phyloP scores from a whole-genome alignment of 1,140 invertebrate genomes.

The Cyclargus thomasi region DNA sequence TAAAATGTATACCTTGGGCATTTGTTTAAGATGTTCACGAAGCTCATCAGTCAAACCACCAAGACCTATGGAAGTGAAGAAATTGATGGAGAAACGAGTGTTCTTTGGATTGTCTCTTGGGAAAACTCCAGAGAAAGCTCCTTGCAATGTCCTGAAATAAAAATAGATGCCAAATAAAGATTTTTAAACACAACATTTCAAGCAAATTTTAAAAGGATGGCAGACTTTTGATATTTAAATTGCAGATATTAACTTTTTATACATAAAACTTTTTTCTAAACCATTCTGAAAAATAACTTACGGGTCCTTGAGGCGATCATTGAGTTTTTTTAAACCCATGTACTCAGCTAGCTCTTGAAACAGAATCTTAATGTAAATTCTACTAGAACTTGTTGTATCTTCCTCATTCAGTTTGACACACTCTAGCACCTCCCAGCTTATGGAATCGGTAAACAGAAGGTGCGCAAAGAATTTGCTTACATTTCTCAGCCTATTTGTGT shows the following conservation, averaged over 20 bases:
- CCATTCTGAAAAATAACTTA: slow-evolving; percentile 41
- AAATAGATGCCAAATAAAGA: background rate
- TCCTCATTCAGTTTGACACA: slow-evolving; percentile 96
- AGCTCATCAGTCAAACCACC: slow-evolving; percentile 97
- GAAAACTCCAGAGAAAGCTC: slow-evolving; percentile 94
- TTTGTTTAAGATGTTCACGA: slow-evolving; percentile 90
- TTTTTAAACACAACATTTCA: background rate
- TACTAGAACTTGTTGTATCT: slow-evolving; percentile 96
- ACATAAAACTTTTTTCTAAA: slow-evolving; percentile 8
- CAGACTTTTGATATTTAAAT: slow-evolving; percentile 7
- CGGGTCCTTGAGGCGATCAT: slow-evolving; percentile 91
- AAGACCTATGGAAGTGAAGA: slow-evolving; percentile 98
- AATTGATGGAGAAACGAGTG: slow-evolving; percentile 98
- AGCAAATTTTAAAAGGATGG: slow-evolving; percentile 20
- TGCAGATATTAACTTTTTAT: background rate
- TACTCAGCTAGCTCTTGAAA: slow-evolving; percentile 98
- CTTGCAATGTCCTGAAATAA: slow-evolving; percentile 84
- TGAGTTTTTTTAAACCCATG: slow-evolving; percentile 95
- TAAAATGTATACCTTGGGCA: slow-evolving; percentile 78
- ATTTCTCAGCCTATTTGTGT: slow-evolving; percentile 98
- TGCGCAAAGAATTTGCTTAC: slow-evolving; percentile 99
- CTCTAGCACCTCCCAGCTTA: slow-evolving; percentile 92
- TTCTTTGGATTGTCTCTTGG: slow-evolving; percentile 97
- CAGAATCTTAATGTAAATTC: slow-evolving; percentile 98
- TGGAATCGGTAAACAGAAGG: slow-evolving; percentile 96